phyloP scores from a whole-genome alignment of 2,797 vertebrate species.

The Mergus octosetaceus region DNA sequence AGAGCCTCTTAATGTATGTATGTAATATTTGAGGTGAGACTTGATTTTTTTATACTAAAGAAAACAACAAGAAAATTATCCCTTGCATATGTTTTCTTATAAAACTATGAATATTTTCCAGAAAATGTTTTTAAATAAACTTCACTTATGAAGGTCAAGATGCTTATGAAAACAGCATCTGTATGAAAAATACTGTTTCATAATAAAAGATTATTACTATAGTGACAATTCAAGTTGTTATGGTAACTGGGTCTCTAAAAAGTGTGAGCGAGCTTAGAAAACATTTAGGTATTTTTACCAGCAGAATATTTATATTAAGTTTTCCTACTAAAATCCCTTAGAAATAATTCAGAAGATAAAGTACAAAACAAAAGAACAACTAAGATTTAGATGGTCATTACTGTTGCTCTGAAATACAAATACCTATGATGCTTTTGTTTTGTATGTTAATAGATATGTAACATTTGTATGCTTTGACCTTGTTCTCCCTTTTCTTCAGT shows the following conservation, averaged over 20 bases:
- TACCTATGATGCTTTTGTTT: neutral
- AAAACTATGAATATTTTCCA: neutral
- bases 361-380: neutral
- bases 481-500: too few species aligned
- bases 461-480: neutral
- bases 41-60: neutral
- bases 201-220: conserved; percentile 46
- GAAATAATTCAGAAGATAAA: neutral
- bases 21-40: neutral
- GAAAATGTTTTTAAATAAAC: neutral
- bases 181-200: neutral
- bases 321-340: neutral
- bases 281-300: neutral
- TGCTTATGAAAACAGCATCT: neutral
- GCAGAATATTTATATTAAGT: neutral
- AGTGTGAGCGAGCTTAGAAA: conserved; percentile 1
- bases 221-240: conserved; percentile 53
- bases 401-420: neutral
- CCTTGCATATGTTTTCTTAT: neutral
- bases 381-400: neutral
- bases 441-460: neutral
- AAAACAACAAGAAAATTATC: neutral
- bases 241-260: conserved; percentile 46
- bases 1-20: neutral
- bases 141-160: neutral